A percentile compares a stretch with the other conserved stretches of the same genome.
These are phyloP conservation scores for Netelia inedita DNA, from an alignment of 2,888 invertebrate genomes.

Conservation along the genomic window DNA sequence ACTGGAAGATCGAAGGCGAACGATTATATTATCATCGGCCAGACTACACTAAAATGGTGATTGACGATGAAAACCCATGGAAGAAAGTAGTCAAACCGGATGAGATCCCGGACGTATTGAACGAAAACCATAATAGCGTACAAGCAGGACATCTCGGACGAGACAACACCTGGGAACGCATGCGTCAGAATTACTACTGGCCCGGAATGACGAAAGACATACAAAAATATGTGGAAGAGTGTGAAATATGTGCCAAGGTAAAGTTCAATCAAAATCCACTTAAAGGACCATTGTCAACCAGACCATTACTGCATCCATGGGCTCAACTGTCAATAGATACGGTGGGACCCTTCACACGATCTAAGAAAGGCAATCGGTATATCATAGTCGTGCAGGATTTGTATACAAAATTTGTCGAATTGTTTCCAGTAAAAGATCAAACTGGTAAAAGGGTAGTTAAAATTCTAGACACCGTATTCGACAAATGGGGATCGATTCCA, in stretches of 20 bases:
- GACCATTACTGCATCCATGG: conserved; percentile 42
- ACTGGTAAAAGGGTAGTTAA: conserved; percentile 21
- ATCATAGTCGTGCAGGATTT: conserved; percentile 31
- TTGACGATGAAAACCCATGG: conserved; percentile 34
- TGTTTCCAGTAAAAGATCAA: neutral
- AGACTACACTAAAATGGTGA: conserved; percentile 19
- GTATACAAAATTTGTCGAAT: conserved; percentile 37
- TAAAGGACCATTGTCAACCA: conserved; percentile 15
- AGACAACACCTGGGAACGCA: conserved; percentile 51
- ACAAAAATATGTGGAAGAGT: conserved; percentile 3
- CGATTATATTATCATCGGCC: conserved; percentile 29
- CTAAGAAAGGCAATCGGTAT: conserved; percentile 39
- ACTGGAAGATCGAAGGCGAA: conserved; percentile 44
- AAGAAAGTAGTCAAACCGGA: conserved; percentile 45
- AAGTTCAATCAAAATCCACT: conserved; percentile 43
- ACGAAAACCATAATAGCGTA: conserved; percentile 47
- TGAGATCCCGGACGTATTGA: conserved; percentile 16
- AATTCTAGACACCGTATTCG: conserved; percentile 16
- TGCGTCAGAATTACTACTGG: conserved; percentile 47
- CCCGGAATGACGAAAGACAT: conserved; percentile 52
- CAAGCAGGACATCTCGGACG: conserved; percentile 52
- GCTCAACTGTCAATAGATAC: conserved; percentile 23
- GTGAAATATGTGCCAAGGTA: conserved; percentile 44
- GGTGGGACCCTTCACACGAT: conserved; percentile 10
- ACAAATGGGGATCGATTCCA: conserved; percentile 34